Percentiles rank a stretch among this genome's conserved stretches.
Evolutionary conservation across 2,888 invertebrate genomes (phyloP).

Genomic region (Chrysina gloriosa): DNA sequence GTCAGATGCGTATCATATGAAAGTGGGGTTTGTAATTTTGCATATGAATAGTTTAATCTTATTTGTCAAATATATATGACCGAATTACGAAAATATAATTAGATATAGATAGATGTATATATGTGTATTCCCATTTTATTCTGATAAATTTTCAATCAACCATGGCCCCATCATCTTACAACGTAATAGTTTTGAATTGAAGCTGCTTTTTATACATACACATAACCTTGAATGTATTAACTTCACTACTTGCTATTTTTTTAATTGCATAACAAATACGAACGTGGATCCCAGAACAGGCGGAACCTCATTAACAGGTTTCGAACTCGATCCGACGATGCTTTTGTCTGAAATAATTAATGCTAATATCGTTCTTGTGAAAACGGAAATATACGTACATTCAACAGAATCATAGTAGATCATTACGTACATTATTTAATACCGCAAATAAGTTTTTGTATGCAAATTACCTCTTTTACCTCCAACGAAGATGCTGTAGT

Average conservation of each 20-base stretch:
- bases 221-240: not conserved
- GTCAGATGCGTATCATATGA: no score
- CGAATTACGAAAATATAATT: no score
- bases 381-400: slow-evolving; percentile 20
- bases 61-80: no score
- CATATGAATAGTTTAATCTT: no score
- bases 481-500: not conserved
- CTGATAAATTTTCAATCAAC: no score
- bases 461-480: no score
- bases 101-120: no score
- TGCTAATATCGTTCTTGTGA: slow-evolving; percentile 17
- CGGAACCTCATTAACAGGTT: not conserved
- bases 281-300: not conserved
- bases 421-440: slow-evolving; percentile 16
- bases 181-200: no score
- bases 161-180: no score
- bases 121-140: no score
- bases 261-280: slow-evolving; percentile 1
- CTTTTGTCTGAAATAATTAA: not conserved
- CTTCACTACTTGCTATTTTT: not conserved
- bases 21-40: no score
- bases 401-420: not conserved
- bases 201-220: no score
- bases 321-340: not conserved
- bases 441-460: slow-evolving; percentile 6